Percentiles rank a stretch among this genome's conserved stretches.
These are phyloP conservation scores for Chaetodon auriga DNA, from an alignment of 2,113 vertebrate genomes.

Conservation along the genomic window DNA sequence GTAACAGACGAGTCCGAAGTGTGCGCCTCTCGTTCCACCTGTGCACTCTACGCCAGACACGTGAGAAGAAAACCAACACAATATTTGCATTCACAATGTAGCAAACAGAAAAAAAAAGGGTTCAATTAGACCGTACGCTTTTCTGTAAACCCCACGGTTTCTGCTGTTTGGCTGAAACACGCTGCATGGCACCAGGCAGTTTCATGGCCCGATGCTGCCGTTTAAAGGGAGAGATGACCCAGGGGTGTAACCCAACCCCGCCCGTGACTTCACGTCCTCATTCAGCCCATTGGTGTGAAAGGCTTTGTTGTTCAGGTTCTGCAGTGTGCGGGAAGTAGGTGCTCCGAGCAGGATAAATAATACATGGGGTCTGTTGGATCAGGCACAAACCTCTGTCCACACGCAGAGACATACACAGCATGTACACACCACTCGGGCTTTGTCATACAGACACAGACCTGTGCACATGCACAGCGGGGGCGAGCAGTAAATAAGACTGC, in stretches of 20 bases:
- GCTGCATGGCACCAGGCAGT: conserved; percentile 15
- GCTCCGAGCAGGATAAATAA: conserved; percentile 61
- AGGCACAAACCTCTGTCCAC: conserved; percentile 48
- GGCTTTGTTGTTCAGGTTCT: conserved; percentile 65
- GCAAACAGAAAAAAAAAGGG: background rate
- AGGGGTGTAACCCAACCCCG: conserved; percentile 69
- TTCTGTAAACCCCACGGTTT: background rate
- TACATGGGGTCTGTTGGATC: conserved; percentile 56
- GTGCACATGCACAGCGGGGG: conserved; percentile 18
- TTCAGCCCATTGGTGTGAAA: conserved; percentile 63
- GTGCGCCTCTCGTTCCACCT: background rate
- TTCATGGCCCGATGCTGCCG: conserved; percentile 38
- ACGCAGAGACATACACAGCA: background rate
- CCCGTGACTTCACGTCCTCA: conserved; percentile 63
- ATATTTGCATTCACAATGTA: background rate
- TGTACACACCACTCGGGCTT: conserved; percentile 17
- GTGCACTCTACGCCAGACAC: background rate
- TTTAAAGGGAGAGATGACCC: conserved; percentile 55
- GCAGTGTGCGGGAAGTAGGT: conserved; percentile 43
- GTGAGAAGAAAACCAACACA: background rate
- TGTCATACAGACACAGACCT: conserved; percentile 19
- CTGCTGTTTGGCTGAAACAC: conserved; percentile 12
- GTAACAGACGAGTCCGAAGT: background rate
- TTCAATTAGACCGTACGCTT: too few species aligned
- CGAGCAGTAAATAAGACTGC: conserved; percentile 63